Evolutionary conservation across 1,140 invertebrate species (phyloP), one percentile per base, ranked within the genome.

Genomic region (Pseudomyrmex flavicornis): DNA sequence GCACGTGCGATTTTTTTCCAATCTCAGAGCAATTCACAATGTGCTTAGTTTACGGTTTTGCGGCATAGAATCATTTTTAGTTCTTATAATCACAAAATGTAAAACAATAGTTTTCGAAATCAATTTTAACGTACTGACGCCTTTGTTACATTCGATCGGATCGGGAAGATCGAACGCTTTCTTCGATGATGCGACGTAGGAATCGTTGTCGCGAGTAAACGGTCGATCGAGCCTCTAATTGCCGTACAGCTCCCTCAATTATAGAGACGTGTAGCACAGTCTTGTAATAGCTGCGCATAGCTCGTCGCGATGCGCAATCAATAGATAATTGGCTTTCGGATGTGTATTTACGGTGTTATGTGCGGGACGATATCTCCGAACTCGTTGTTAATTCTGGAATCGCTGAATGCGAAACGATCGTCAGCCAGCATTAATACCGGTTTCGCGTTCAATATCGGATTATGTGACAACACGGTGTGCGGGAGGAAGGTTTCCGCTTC

Each of bases 251-350:
- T 76, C 3, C n/a, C 63, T 59, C 75, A 58, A 70, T 85, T 85
- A 83, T 12, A 10, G 48, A 48, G 26, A 63, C 13, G 17, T 17
- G 54, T 52, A 13, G 62, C 17, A 44, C 83, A 54, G 65, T 22
- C 17, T 58, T 17, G 58, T 65, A 58, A 66, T 76, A 70, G 69
- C 54, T n/a, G 62, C 22, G 50, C 63, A 13, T 59, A 68, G 20
- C 50, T 63, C 35, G 12, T 26, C 20, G 12, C 22, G 35, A 72
- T 58, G 50, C 26, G 20, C 68, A 72, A 68, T 82, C 63, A 35
- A 82, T 62, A 63, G 74, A 76, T 85, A 83, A 85, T 85, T 85
- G 79, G 70, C 44, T 82, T 7, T 20, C 35, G 26, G 50, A 79
- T 48, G 20, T 54, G 4, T 46, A 20, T 46, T n/a, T n/a, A 66